Percentiles rank a stretch among this genome's conserved stretches.
These are phyloP conservation scores for Melanostoma scalare DNA, from an alignment of 2,888 invertebrate genomes.

Conservation along the genomic window DNA sequence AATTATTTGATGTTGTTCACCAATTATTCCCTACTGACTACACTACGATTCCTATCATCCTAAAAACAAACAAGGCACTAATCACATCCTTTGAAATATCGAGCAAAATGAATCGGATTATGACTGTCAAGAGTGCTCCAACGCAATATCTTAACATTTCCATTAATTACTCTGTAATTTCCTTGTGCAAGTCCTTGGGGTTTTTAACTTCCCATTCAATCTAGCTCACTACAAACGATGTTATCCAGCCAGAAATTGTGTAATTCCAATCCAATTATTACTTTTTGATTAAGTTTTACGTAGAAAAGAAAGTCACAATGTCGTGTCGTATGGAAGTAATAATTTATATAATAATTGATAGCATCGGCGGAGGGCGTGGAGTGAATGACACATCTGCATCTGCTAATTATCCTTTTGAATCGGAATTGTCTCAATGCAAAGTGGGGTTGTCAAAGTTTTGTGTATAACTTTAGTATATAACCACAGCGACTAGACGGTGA, in stretches of 20 bases:
- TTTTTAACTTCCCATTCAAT: neutral
- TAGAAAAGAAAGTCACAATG: slow-evolving; percentile 3
- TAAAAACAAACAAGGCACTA: slow-evolving; percentile 21
- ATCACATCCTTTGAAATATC: slow-evolving; percentile 37
- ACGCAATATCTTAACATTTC: slow-evolving; percentile 24
- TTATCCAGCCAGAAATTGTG: slow-evolving; percentile 33
- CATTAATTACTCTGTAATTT: slow-evolving; percentile 42
- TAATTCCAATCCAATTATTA: slow-evolving; percentile 62
- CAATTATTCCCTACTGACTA: slow-evolving; percentile 17
- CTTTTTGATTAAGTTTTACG: slow-evolving; percentile 59
- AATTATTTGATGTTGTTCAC: neutral
- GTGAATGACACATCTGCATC: too few species aligned
- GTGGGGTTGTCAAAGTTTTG: too few species aligned
- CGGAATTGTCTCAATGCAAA: too few species aligned
- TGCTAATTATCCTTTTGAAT: too few species aligned
- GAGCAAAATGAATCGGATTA: slow-evolving; percentile 36
- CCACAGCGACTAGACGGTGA: too few species aligned
- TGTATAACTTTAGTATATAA: too few species aligned
- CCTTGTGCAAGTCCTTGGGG: slow-evolving; percentile 17
- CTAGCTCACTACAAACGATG: slow-evolving; percentile 5
- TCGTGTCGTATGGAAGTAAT: neutral
- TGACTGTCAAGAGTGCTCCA: neutral
- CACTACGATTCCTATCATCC: neutral
- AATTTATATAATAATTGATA: too few species aligned
- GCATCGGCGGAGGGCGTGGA: too few species aligned